Percentiles rank a stretch among this genome's conserved stretches.
These are phyloP conservation scores for Microtus ochrogaster DNA, from an alignment of 2,113 vertebrate species.

Conservation along the genomic window DNA sequence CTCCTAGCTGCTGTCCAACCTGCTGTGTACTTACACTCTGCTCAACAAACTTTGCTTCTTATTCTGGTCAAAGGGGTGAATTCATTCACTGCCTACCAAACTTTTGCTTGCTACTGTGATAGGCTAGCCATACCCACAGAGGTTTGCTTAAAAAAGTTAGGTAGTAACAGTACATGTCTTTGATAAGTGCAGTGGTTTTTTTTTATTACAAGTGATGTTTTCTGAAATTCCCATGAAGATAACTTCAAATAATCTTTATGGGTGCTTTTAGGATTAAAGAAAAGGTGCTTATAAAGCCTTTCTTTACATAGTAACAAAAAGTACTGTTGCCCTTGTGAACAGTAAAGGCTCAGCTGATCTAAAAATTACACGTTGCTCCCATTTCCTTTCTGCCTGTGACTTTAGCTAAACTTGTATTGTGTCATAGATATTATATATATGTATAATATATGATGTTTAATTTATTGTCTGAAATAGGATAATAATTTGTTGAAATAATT, in stretches of 20 bases:
- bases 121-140: background rate
- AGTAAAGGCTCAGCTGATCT: slow-evolving; percentile 6
- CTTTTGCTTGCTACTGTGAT: background rate
- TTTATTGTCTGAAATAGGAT: background rate
- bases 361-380: background rate
- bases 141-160: background rate
- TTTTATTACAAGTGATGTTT: slow-evolving; percentile 30
- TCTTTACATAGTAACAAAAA: slow-evolving; percentile 53
- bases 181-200: slow-evolving; percentile 3
- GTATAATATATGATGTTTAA: background rate
- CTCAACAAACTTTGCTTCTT: background rate
- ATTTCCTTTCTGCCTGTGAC: background rate
- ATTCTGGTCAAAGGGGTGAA: background rate
- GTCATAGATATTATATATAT: background rate
- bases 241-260: slow-evolving; percentile 67
- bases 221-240: slow-evolving; percentile 45
- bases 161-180: background rate
- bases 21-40: background rate
- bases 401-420: background rate
- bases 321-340: background rate
- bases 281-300: slow-evolving; percentile 73
- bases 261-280: slow-evolving; percentile 72
- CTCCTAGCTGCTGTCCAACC: background rate
- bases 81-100: background rate
- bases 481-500: slow-evolving; percentile 4